Evolutionary conservation across 2,797 vertebrate species (phyloP), one percentile per base, ranked within the genome.

Genomic region (Uromys caudimaculatus): DNA sequence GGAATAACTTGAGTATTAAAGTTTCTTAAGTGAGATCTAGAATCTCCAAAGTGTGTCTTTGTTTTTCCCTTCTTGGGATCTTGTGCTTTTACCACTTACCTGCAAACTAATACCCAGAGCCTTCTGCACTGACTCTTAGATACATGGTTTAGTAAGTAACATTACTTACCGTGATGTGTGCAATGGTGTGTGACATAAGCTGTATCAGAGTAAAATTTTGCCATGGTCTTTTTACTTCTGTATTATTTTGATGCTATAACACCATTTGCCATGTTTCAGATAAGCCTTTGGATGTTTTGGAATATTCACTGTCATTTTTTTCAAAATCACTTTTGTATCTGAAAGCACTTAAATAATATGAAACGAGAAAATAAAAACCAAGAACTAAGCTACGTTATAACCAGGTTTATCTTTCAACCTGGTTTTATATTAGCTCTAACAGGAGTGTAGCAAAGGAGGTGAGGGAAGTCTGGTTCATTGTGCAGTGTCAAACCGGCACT

Each of bases 1-100:
- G 32, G 13, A 96, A 93, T 88, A 60, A 94, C 54, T 77, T 88
- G 19, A 91, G 64, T 41, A 93, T 29, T 35, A 81, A 58, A 58
- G 56, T 47, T 88, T 88, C 16, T 88, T 64, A 87, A 64, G 8
- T 89, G 11, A 87, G 9, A 81, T 87, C 60, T 6, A 60, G 17
- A 27, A 84, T 32, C 14, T 17, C 16, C 12, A 50, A 81, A 88
- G 78, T 79, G 23, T 93, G 44, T 85, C 60, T 73, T 93, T 50
- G 8, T 29, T 83, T 78, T 89, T 21, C 35, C 2, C 35, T 35
- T 78, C 78, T 71, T 71, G 19, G 16, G 35, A 76, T 62, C 62
- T 12, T 12, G 62, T 24, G 11, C 10, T 38, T 52, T 50, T 62
- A 47, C 32, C 50, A 23, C 73, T 78, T 78, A 83, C 41, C 16